phyloP scores from a whole-genome alignment of 2,113 vertebrate genomes.

The Otus sunia region DNA sequence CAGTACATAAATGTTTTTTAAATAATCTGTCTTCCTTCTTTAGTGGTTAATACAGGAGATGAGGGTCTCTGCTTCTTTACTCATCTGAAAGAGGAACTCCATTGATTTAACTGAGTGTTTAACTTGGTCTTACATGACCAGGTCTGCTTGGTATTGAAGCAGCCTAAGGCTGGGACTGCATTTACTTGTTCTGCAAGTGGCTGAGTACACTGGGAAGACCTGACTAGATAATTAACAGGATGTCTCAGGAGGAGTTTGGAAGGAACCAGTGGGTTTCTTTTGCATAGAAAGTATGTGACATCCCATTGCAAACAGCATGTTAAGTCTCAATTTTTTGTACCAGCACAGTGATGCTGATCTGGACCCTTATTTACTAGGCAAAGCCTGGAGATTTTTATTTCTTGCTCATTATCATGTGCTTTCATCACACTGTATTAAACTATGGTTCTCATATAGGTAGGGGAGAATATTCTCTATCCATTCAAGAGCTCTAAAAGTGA shows the following conservation, averaged over 20 bases:
- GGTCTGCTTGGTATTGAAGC: neutral
- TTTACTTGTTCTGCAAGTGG: neutral
- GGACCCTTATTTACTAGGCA: neutral
- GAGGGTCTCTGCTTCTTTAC: neutral
- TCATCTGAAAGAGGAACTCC: neutral
- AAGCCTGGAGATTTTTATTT: neutral
- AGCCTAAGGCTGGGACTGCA: neutral
- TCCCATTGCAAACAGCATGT: neutral
- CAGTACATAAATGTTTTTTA: neutral
- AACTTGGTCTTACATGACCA: too few species aligned
- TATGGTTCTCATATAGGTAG: neutral
- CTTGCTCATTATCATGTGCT: neutral
- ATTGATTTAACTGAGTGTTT: neutral
- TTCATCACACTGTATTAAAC: neutral
- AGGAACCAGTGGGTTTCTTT: neutral
- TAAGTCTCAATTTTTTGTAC: neutral
- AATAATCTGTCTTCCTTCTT: neutral
- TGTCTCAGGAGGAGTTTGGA: neutral
- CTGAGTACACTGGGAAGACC: neutral
- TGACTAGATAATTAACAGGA: neutral
- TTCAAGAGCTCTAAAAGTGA: neutral
- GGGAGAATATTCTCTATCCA: neutral
- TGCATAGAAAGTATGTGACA: neutral
- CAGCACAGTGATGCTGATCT: neutral
- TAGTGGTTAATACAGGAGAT: neutral